phyloP scores from a whole-genome alignment of 2,113 vertebrate genomes.

The Upupa epops region DNA sequence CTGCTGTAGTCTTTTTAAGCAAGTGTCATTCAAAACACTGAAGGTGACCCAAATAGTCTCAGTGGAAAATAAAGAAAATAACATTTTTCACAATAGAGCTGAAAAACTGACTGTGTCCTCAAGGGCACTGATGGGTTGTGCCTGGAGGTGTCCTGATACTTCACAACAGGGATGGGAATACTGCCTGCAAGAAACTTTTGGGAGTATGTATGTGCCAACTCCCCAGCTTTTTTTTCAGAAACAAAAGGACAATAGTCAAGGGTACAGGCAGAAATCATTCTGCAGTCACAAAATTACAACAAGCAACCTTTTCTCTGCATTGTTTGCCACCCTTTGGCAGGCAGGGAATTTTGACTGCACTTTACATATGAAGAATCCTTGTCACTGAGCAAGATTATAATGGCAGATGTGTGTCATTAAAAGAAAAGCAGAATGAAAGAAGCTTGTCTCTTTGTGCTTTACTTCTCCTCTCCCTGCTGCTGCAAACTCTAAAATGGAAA shows the following conservation, averaged over 20 bases:
- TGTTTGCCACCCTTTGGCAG: neutral
- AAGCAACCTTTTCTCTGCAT: neutral
- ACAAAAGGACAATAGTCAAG: neutral
- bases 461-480: neutral
- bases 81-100: neutral
- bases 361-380: neutral
- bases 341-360: neutral
- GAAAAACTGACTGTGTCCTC: slow-evolving; percentile 1
- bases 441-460: neutral
- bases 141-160: neutral
- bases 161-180: neutral
- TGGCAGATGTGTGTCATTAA: neutral
- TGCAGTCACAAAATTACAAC: neutral
- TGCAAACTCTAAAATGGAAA: neutral
- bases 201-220: neutral
- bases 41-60: neutral
- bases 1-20: neutral
- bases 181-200: neutral
- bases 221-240: neutral
- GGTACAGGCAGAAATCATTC: neutral
- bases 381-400: neutral
- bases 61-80: neutral
- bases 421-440: neutral
- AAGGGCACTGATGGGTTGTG: neutral
- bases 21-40: neutral